Conservation (phyloP, 2,888 invertebrate genomes). For the Aleiodes leptofemur region DNA sequence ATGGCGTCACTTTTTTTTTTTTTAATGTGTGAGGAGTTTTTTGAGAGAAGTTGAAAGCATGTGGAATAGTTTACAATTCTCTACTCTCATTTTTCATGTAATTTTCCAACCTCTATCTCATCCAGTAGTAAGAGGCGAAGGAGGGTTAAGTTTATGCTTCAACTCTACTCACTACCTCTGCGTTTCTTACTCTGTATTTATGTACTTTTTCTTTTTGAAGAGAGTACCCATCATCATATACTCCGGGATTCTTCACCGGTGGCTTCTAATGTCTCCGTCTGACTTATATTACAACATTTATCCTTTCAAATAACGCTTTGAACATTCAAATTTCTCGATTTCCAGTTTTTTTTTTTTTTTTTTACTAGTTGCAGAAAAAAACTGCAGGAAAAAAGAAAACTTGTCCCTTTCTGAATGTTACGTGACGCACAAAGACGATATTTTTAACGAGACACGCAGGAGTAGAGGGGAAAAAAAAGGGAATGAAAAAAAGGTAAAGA, state of each 20-base stretch:
- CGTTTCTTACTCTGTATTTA: conserved; percentile 46
- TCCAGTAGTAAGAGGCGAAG: conserved; percentile 50
- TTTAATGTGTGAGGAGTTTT: too few species aligned
- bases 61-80: conserved; percentile 55
- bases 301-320: too few species aligned
- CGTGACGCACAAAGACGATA: conserved; percentile 57
- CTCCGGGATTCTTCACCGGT: conserved; percentile 28
- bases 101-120: conserved; percentile 64
- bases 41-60: conserved; percentile 33
- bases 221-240: conserved; percentile 15
- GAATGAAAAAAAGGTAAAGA: neutral
- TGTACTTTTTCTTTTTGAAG: conserved; percentile 22
- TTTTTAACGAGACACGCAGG: conserved; percentile 62
- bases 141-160: neutral
- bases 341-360: neutral
- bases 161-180: conserved; percentile 19
- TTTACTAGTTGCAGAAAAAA: neutral
- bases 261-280: conserved; percentile 31
- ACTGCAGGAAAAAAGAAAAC: conserved; percentile 2
- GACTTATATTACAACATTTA: conserved; percentile 45
- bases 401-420: conserved; percentile 26
- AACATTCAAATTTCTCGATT: neutral
- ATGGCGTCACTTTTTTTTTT: too few species aligned
- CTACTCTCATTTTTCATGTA: conserved; percentile 65
- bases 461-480: conserved; percentile 40